Conservation (phyloP, 2,888 invertebrate species). For the Parthenolecanium corni region DNA sequence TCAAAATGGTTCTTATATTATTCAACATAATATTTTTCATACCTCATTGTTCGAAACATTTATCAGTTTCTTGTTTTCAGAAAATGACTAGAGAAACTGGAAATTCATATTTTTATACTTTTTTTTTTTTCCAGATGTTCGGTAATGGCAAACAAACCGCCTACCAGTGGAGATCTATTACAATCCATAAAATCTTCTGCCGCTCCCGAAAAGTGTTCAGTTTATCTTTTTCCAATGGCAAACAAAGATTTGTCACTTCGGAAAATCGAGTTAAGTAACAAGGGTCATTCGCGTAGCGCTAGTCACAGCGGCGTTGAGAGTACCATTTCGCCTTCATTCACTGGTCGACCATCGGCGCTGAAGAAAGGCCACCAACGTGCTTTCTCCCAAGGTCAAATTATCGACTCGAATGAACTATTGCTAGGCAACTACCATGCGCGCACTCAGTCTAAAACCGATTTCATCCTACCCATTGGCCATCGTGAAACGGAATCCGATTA, state of each 20-base stretch:
- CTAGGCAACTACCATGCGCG: constrained; percentile 57
- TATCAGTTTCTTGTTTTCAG: no score
- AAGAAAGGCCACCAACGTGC: constrained; percentile 72
- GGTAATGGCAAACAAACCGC: constrained; percentile 21
- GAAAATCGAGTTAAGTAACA: constrained; percentile 29
- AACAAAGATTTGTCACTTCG: constrained; percentile 22
- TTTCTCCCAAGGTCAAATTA: constrained; percentile 76
- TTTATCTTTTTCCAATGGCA: constrained; percentile 25
- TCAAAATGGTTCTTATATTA: no score
- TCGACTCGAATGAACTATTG: constrained; percentile 40
- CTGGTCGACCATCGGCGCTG: constrained; percentile 55
- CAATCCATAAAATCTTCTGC: constrained; percentile 25
- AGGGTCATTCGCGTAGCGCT: constrained; percentile 62
- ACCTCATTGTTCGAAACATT: no score
- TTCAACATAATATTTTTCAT: no score
- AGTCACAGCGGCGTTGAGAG: constrained; percentile 65
- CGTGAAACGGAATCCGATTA: constrained; percentile 55
- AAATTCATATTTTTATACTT: no score
- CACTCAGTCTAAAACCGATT: constrained; percentile 75
- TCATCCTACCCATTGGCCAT: constrained; percentile 76
- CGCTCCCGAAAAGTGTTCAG: constrained; percentile 25
- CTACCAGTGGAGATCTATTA: constrained; percentile 25
- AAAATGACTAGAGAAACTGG: no score
- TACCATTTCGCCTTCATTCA: constrained; percentile 36
- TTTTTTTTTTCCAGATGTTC: constrained; percentile 5